phyloP scores from a whole-genome alignment of 1,140 invertebrate species.

The Elymnias hypermnestra region DNA sequence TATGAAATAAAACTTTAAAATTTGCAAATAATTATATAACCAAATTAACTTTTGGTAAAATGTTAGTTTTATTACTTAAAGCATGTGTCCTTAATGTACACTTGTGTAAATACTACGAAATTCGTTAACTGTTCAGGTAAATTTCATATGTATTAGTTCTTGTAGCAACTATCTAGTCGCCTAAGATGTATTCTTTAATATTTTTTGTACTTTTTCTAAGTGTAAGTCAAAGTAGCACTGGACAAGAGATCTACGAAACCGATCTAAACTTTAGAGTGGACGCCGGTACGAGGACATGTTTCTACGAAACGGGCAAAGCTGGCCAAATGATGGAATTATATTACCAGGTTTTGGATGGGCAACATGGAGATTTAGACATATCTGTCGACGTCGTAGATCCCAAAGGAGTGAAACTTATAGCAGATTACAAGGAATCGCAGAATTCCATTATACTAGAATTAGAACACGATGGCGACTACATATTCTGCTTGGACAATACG shows the following conservation, averaged over 20 bases:
- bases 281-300: conserved; percentile 80
- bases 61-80: no score
- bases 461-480: conserved; percentile 80
- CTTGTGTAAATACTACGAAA: conserved; percentile 25
- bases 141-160: no score
- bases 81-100: conserved; percentile 8
- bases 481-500: conserved; percentile 88
- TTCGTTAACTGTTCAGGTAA: no score
- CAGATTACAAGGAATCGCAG: conserved; percentile 83
- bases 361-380: conserved; percentile 86
- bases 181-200: conserved; percentile 28
- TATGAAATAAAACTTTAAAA: no score
- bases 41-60: no score
- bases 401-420: conserved; percentile 77
- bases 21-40: no score
- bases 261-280: conserved; percentile 83
- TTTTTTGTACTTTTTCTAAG: conserved; percentile 18
- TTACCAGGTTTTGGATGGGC: conserved; percentile 86
- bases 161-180: no score
- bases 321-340: conserved; percentile 81
- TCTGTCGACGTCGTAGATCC: conserved; percentile 82
- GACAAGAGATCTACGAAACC: conserved; percentile 61
- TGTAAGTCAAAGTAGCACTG: neutral
- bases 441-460: conserved; percentile 73
- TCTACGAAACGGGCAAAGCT: conserved; percentile 78